Evolutionary conservation across 2,888 invertebrate species (phyloP).

Genomic region (Drosophila neotestacea): DNA sequence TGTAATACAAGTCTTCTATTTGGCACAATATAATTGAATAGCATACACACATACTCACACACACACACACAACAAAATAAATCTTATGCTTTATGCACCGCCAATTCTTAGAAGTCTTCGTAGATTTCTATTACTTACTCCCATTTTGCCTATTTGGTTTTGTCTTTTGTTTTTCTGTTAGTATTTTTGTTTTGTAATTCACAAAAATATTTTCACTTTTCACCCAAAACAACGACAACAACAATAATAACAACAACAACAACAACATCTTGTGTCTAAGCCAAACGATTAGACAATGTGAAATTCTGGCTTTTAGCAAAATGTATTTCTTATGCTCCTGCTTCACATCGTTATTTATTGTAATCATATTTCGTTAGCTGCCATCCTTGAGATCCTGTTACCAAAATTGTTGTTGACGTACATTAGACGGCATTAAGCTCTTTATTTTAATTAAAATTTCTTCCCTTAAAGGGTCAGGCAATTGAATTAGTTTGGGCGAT

Average conservation of each 20-base stretch:
- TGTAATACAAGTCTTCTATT: conserved; percentile 19
- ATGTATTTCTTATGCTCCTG: conserved; percentile 23
- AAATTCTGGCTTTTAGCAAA: conserved; percentile 26
- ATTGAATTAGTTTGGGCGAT: conserved; percentile 49
- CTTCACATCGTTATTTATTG: conserved; percentile 31
- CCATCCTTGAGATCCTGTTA: conserved; percentile 13
- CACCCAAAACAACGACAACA: background rate
- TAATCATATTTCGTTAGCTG: conserved; percentile 32
- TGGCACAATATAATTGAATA: conserved; percentile 54
- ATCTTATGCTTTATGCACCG: conserved; percentile 67
- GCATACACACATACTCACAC: conserved; percentile 16
- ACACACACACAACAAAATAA: conserved; percentile 53
- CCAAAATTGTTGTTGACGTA: conserved; percentile 41
- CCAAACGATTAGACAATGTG: conserved; percentile 43
- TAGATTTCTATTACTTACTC: conserved; percentile 26
- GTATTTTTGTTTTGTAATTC: conserved; percentile 21
- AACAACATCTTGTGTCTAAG: conserved; percentile 27
- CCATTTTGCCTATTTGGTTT: conserved; percentile 28
- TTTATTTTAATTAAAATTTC: conserved; percentile 50
- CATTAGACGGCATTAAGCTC: conserved; percentile 50
- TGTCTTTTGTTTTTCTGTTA: conserved; percentile 16
- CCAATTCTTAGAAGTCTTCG: conserved; percentile 41
- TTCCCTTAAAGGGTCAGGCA: conserved; percentile 30
- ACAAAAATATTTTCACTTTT: conserved; percentile 47
- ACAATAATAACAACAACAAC: background rate